Evolutionary conservation across 1,140 invertebrate species (phyloP), one percentile per base, ranked within the genome.

Genomic region (Hormaphis cornu): DNA sequence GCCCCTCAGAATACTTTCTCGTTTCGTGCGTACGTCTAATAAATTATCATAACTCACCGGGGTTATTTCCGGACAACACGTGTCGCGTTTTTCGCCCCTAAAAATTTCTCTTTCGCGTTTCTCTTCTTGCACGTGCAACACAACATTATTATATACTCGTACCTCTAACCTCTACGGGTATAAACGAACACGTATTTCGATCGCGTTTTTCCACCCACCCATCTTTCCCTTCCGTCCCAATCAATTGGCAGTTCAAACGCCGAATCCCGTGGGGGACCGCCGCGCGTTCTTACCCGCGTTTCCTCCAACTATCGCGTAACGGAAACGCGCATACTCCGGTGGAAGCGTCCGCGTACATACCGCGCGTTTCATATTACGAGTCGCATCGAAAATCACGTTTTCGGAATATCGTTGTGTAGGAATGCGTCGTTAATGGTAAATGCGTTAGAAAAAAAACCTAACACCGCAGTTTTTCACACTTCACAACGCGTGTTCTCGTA

Each of bases 171-270:
- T n/a, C n/a, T n/a, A n/a, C n/a, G n/a, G n/a, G n/a, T n/a, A n/a
- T n/a, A n/a, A n/a, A n/a, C n/a, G n/a, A n/a, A n/a, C n/a, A n/a
- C n/a, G n/a, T n/a, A n/a, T n/a, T 30, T 30, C 20, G 14, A 16
- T 4, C 33, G 35, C 40, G 35, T 58, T 58, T 58, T 40, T 40
- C 54, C 40, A 58, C 37, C 61, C 26, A 26, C 44, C 44, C 4
- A 10, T 5, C 10, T 12, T 28, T 33, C n/a, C n/a, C n/a, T 28
- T 48, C 44, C 12, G 44, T 24, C 61, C 44, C 61, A 50, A 66
- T 66, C 61, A 66, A 66, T 66, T 66, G 61, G 28, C 44, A 28
- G 61, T 50, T 50, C 20, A 58, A 40, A 58, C 33, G 20, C 14
- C 12, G 44, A 48, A 35, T 66, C 61, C 44, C 61, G 24, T 18